A percentile compares a stretch with the other conserved stretches of the same genome.
phyloP scores from a whole-genome alignment of 2,888 invertebrate species.

The Ophion costatus region DNA sequence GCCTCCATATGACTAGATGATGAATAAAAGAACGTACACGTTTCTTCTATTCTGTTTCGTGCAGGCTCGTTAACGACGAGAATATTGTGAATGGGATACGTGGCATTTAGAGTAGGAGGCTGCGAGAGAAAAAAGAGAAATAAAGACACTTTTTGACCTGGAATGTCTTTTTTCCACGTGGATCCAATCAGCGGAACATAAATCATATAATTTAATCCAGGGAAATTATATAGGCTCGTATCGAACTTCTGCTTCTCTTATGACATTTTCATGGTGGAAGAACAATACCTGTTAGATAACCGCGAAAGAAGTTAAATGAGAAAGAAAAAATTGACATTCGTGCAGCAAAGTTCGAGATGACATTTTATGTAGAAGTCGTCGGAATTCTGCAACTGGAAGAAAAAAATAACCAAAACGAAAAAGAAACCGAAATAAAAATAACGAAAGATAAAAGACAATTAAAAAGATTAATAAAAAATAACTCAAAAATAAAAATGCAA shows the following conservation, averaged over 20 bases:
- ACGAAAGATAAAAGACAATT: not conserved
- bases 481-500: not conserved
- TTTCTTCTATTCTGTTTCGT: conserved; percentile 26
- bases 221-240: not conserved
- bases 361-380: not conserved
- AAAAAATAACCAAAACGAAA: too few species aligned
- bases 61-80: not conserved
- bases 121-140: not conserved
- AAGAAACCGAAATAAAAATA: not conserved
- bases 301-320: not conserved
- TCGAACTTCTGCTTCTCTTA: not conserved
- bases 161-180: not conserved
- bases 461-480: not conserved
- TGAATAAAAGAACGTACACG: not conserved
- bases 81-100: conserved; percentile 24
- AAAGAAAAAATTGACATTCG: conserved; percentile 41
- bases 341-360: conserved; percentile 20
- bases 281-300: conserved; percentile 2
- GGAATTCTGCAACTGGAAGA: not conserved
- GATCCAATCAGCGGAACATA: not conserved
- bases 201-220: not conserved
- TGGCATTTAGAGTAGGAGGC: not conserved
- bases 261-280: conserved; percentile 23
- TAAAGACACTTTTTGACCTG: not conserved
- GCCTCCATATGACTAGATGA: too few species aligned